Evolutionary conservation across 2,797 vertebrate genomes (phyloP).

Genomic region (Odontamblyopus lacepedii): DNA sequence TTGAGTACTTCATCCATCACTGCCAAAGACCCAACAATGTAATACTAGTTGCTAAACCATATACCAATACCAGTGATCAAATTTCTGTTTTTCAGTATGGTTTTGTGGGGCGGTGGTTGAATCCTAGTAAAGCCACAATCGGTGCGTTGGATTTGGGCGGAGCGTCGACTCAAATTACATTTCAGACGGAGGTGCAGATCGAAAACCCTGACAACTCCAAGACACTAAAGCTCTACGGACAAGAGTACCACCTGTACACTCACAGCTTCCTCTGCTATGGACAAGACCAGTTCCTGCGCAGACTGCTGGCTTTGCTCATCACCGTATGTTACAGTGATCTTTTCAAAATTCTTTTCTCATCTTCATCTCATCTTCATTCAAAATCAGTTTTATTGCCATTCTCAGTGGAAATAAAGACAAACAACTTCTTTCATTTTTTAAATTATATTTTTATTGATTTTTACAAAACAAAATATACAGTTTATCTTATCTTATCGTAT

Average conservation of each 20-base stretch:
- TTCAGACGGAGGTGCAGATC: slow-evolving; percentile 64
- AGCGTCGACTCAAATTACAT: slow-evolving; percentile 87
- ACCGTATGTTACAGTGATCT: slow-evolving; percentile 38
- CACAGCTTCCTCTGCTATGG: slow-evolving; percentile 88
- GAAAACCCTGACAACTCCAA: slow-evolving; percentile 56
- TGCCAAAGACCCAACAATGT: too few species aligned
- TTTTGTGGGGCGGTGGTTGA: slow-evolving; percentile 81
- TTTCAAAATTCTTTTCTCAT: too few species aligned
- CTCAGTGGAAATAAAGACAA: too few species aligned
- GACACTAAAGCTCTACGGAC: slow-evolving; percentile 78
- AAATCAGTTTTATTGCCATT: too few species aligned
- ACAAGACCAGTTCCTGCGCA: slow-evolving; percentile 73
- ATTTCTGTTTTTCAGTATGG: slow-evolving; percentile 70
- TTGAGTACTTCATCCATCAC: too few species aligned
- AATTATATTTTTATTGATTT: too few species aligned
- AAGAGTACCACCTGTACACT: slow-evolving; percentile 79
- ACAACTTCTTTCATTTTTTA: too few species aligned
- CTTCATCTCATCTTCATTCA: too few species aligned
- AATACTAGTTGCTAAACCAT: too few species aligned
- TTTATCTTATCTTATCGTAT: too few species aligned
- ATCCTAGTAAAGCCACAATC: slow-evolving; percentile 65
- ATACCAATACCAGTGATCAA: too few species aligned
- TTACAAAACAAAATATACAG: too few species aligned
- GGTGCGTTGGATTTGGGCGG: slow-evolving; percentile 87
- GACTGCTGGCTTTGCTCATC: slow-evolving; percentile 63